These are phyloP conservation scores for Drosophila prosaltans DNA, from an alignment of 1,140 invertebrate species.

Conservation along the genomic window DNA sequence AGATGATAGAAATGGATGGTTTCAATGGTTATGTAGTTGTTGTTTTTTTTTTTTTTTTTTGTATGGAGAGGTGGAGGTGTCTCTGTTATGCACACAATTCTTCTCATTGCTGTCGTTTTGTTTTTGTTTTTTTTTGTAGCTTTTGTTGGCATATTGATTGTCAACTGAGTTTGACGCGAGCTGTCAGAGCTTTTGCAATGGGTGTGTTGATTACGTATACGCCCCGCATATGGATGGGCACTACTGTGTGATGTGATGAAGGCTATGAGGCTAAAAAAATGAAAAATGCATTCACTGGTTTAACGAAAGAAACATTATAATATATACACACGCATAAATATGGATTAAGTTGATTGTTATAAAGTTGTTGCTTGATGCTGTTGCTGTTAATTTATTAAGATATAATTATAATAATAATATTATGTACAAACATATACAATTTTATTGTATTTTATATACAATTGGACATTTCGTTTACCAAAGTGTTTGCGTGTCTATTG, in stretches of 20 bases:
- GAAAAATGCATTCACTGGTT: not conserved
- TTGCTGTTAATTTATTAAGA: not conserved
- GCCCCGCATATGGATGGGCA: constrained; percentile 30
- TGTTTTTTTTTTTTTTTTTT: too few species aligned
- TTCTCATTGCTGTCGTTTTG: constrained; percentile 22
- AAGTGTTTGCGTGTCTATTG: constrained; percentile 35
- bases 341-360: not conserved
- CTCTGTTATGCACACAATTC: constrained; percentile 46
- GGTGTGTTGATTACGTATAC: constrained; percentile 64
- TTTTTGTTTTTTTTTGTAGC: constrained; percentile 28
- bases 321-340: not conserved
- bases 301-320: not conserved
- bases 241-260: too few species aligned
- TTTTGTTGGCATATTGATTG: constrained; percentile 47
- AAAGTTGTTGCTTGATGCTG: not conserved
- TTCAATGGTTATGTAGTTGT: not conserved
- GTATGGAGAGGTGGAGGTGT: constrained; percentile 4
- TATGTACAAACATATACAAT: not conserved
- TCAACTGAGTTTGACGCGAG: constrained; percentile 66
- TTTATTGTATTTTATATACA: not conserved
- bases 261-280: not conserved
- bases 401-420: not conserved
- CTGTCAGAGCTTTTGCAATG: constrained; percentile 50
- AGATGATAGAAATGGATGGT: not conserved
- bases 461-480: constrained; percentile 5